Evolutionary conservation across 2,797 vertebrate genomes (phyloP).

Genomic region (Gobionotothen gibberifrons): DNA sequence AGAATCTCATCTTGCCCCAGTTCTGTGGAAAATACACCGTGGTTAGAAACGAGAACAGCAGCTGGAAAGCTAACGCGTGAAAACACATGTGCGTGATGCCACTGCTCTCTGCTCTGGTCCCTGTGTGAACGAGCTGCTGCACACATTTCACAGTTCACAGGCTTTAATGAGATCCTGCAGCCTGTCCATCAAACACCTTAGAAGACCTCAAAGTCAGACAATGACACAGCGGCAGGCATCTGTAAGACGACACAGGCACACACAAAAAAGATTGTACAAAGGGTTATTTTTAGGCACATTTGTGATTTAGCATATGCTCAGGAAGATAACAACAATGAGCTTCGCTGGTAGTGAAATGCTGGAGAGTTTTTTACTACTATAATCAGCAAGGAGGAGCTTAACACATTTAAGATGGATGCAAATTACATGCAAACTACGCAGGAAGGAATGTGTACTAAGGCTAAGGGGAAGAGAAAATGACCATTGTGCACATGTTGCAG

Average conservation of each 20-base stretch:
- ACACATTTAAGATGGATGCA: constrained; percentile 25
- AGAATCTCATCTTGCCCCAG: constrained; percentile 74
- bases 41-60: constrained; percentile 66
- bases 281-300: constrained; percentile 57
- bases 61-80: constrained; percentile 66
- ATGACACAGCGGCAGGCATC: constrained; percentile 31
- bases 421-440: constrained; percentile 26
- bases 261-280: constrained; percentile 21
- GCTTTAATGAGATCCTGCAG: constrained; percentile 76
- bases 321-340: constrained; percentile 22
- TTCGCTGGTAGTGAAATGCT: constrained; percentile 11
- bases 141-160: constrained; percentile 74
- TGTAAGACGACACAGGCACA: constrained; percentile 33
- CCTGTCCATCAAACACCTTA: constrained; percentile 74
- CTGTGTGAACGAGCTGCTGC: constrained; percentile 12
- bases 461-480: constrained; percentile 33
- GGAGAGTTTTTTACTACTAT: not conserved
- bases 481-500: constrained; percentile 45
- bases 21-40: constrained; percentile 59
- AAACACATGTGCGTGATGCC: constrained; percentile 59
- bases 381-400: constrained; percentile 15
- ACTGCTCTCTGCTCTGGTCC: constrained; percentile 27
- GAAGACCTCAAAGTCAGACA: constrained; percentile 42
- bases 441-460: constrained; percentile 19
- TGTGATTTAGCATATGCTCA: constrained; percentile 54